Evolutionary conservation across 2,113 vertebrate genomes (phyloP), one percentile per base, ranked within the genome.

Genomic region (Arvicanthis niloticus): DNA sequence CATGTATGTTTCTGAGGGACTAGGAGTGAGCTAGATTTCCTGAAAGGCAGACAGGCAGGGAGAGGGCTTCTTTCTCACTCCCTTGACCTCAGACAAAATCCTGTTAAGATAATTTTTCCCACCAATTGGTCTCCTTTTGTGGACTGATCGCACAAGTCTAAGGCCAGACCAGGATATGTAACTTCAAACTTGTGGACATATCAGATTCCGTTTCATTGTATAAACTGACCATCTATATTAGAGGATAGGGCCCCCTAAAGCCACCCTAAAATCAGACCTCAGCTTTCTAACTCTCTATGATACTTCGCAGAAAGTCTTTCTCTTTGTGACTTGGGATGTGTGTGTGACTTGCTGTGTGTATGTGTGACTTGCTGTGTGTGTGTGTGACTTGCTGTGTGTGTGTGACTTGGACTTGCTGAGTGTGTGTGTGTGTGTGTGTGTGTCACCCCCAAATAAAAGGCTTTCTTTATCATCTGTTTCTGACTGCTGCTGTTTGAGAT

Each of bases 191-290:
- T 40, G 15, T 62, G n/a, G 81, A 31, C 7, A 7, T 62, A 42
- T 42, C 13, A 29, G 58, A 62, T 16, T 42, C n/a, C 3, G 3
- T 62, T 84, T 84, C 13, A 42, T 42, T 84, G 24, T 84, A 42
- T 16, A 84, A 62, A 29, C 56, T 62, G 13, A 29, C 24, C 37
- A 84, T 17, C 12, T 62, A 1, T 84, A 5, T 40, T 62, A 11
- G 13, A 5, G 24, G 24, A 42, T 12, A 60, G 37, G 60, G 9
- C 3, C 1, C 1, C 0, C 34, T 40, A 58, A n/a, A 56, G 15
- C 5, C 21, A 72, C 37, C 11, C 13, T 62, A 40, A 62, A 1
- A 42, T 24, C 24, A 62, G 40, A 4, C 2, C n/a, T 62, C 34
- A 24, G 34, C 34, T 81, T 81, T 58, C 58, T 17, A 24, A 29